Evolutionary conservation across 2,113 vertebrate species (phyloP).

Genomic region (Arothron firmamentum): DNA sequence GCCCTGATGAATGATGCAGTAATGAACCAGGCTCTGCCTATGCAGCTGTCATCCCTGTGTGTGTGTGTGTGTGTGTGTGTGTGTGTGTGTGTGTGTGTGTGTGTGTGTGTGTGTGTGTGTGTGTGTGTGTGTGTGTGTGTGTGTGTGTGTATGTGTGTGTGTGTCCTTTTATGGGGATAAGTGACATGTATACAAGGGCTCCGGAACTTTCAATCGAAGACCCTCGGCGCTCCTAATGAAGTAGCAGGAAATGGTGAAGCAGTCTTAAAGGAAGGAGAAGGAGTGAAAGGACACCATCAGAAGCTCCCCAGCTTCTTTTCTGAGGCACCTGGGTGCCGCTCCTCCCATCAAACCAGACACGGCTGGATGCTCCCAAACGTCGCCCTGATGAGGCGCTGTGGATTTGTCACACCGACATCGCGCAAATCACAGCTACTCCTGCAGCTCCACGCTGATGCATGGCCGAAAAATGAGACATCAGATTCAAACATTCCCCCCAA

Average conservation of each 20-base stretch:
- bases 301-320: slow-evolving; percentile 41
- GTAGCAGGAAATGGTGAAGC: slow-evolving; percentile 48
- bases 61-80: slow-evolving; percentile 1
- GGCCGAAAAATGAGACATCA: no score
- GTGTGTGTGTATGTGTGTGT: no score
- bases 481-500: no score
- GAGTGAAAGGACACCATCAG: slow-evolving; percentile 51
- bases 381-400: slow-evolving; percentile 3
- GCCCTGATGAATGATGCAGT: slow-evolving; percentile 56
- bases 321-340: slow-evolving; percentile 49
- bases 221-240: slow-evolving; percentile 28
- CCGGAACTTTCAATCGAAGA: slow-evolving; percentile 49
- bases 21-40: slow-evolving; percentile 50
- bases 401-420: neutral
- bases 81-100: slow-evolving; percentile 1
- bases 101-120: slow-evolving; percentile 14
- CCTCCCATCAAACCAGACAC: slow-evolving; percentile 41
- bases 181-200: slow-evolving; percentile 51
- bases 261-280: slow-evolving; percentile 34
- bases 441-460: no score
- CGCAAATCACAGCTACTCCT: no score
- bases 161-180: slow-evolving; percentile 33
- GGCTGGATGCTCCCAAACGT: slow-evolving; percentile 28
- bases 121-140: slow-evolving; percentile 15
- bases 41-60: slow-evolving; percentile 50